These are phyloP conservation scores for Tetranychus piercei DNA, from an alignment of 2,888 invertebrate genomes.

Conservation along the genomic window DNA sequence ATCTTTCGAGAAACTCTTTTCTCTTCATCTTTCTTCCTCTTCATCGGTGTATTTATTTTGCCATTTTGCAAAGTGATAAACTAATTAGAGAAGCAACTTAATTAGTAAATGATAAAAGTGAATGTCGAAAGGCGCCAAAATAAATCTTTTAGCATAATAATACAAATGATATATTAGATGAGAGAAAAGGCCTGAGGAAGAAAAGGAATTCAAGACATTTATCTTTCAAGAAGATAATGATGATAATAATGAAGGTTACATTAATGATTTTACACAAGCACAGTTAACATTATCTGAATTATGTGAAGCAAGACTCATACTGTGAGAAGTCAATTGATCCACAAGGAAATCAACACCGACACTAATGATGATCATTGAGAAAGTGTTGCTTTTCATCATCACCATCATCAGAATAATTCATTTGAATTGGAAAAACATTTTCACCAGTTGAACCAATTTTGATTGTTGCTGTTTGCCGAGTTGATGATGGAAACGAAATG, in stretches of 20 bases:
- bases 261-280: not conserved
- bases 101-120: not conserved
- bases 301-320: conserved; percentile 5
- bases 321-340: not conserved
- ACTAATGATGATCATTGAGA: not conserved
- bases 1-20: not conserved
- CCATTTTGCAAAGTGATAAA: not conserved
- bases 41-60: not conserved
- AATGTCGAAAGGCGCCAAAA: not conserved
- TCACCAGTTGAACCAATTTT: not conserved
- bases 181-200: not conserved
- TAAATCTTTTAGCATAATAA: too few species aligned
- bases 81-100: not conserved
- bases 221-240: not conserved
- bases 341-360: conserved; percentile 6
- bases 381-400: not conserved
- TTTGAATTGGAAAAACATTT: not conserved
- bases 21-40: not conserved
- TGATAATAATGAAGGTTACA: not conserved
- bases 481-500: too few species aligned
- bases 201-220: not conserved
- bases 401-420: not conserved
- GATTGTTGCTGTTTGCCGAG: not conserved
- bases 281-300: not conserved
- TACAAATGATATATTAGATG: not conserved